A percentile compares a stretch with the other conserved stretches of the same genome.
Conservation (phyloP, 53 echinoderm and acorn worm genomes). For the Holothuria scabra region DNA sequence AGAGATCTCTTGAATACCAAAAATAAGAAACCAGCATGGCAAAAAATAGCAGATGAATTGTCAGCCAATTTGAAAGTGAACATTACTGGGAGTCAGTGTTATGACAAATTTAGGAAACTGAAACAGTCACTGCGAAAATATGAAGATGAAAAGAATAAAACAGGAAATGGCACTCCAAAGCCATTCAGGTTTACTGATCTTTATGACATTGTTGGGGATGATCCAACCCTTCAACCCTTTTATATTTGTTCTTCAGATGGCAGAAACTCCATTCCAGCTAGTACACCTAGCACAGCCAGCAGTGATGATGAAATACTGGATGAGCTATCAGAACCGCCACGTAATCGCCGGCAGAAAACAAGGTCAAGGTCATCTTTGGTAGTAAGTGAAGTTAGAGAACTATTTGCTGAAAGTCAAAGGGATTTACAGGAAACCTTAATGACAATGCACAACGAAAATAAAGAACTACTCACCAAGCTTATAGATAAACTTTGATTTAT, state of each 20-base stretch:
- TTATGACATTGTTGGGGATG: constrained; percentile 36
- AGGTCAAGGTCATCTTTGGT: background rate
- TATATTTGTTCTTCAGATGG: constrained; percentile 10
- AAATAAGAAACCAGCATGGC: constrained; percentile 15
- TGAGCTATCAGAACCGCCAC: background rate
- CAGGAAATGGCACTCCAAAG: constrained; percentile 18
- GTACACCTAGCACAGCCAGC: constrained; percentile 6
- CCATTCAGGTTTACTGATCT: constrained; percentile 23
- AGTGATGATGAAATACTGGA: constrained; percentile 25
- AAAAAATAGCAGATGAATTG: background rate
- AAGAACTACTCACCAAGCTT: too few relatives aligned
- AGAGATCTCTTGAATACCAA: constrained; percentile 12
- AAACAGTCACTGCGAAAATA: constrained; percentile 17
- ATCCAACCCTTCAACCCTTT: constrained; percentile 16
- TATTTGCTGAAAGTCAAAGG: constrained; percentile 17
- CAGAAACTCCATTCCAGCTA: too few relatives aligned
- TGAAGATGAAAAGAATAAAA: constrained; percentile 6
- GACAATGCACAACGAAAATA: too few relatives aligned
- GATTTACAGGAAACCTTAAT: too few relatives aligned
- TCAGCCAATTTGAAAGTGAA: background rate
- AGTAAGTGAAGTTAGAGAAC: constrained; percentile 9
- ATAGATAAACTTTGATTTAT: too few relatives aligned
- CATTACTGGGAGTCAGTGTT: constrained; percentile 15
- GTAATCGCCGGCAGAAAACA: constrained; percentile 1
- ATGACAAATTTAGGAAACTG: constrained; percentile 27